Evolutionary conservation across 92 coral and sea anemone genomes (phyloP), one percentile per base, ranked within the genome.

Genomic region (Pocillopora meandrina): DNA sequence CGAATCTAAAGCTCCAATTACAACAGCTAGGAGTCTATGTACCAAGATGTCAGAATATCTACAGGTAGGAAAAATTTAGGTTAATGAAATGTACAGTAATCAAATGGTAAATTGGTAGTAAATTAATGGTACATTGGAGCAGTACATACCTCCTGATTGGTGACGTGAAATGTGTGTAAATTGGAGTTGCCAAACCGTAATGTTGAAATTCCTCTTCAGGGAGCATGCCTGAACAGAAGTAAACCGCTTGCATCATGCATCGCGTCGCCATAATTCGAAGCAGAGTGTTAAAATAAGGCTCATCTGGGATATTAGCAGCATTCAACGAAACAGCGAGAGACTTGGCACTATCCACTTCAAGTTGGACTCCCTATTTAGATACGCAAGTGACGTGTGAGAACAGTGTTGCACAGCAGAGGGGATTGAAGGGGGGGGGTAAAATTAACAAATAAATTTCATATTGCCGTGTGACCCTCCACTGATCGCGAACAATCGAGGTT

Each of bases 161-260:
- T 58, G 99, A 96, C 3, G 99, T 96, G 78, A 96, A 96, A 82
- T 96, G 99, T 18, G 99, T 95, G 73, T 96, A 96, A 72, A 96
- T 96, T 49, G 99, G 98, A 47, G 99, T 91, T 34, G 99, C 99
- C 85, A 96, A 89, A 67, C 99, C 99, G 86, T 96, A 96, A 88
- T 96, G 99, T 11, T 58, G 87, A 65, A 90, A 96, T 83, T 96
- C 95, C 57, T 94, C 99, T 75, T 91, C 84, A 73, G 93, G 89
- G 73, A 96, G 85, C 92, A 91, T 91, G 86, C 99, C 99, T 85
- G 98, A 94, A 87, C 99, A 96, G 88, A 96, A 96, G 89, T 96
- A 96, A 61, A 96, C 97, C 71, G 99, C 99, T 89, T 96, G 98
- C 98, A 96, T 94, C 99, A 96, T 96, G 91, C 99, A 92, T 59